Percentiles rank a stretch among this genome's conserved stretches.
phyloP scores from a whole-genome alignment of 2,888 invertebrate genomes.

The Melanostoma scalare region DNA sequence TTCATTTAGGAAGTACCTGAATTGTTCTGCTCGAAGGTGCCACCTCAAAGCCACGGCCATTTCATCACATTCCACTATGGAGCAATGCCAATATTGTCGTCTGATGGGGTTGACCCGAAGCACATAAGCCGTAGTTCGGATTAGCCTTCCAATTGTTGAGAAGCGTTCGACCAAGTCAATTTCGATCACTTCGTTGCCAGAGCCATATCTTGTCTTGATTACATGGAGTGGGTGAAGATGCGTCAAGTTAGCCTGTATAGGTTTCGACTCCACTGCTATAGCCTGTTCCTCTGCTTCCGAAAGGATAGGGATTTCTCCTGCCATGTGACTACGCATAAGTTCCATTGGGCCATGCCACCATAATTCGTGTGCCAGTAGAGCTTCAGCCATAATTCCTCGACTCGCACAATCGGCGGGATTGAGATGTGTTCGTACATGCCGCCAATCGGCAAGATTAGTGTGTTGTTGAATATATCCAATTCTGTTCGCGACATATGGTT shows the following conservation, averaged over 20 bases:
- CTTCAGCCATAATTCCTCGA: background rate
- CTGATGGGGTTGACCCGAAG: slow-evolving; percentile 21
- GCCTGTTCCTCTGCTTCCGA: slow-evolving; percentile 16
- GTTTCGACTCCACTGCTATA: slow-evolving; percentile 11
- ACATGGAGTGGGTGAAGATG: background rate
- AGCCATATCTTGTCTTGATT: slow-evolving; percentile 6
- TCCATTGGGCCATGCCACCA: slow-evolving; percentile 25
- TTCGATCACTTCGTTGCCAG: no score
- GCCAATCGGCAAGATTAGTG: background rate
- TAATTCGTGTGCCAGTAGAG: background rate
- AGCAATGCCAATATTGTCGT: slow-evolving; percentile 15
- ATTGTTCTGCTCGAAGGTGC: background rate
- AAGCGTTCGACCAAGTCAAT: slow-evolving; percentile 14
- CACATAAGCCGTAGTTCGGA: slow-evolving; percentile 27
- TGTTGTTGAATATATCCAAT: slow-evolving; percentile 33
- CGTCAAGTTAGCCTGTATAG: background rate
- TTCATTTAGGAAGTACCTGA: slow-evolving; percentile 20
- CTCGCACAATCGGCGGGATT: background rate
- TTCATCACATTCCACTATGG: slow-evolving; percentile 16
- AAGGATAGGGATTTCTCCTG: background rate
- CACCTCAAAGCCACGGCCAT: no score
- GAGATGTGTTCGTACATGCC: background rate
- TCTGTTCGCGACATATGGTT: slow-evolving; percentile 31
- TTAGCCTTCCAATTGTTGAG: slow-evolving; percentile 3
- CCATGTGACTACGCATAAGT: slow-evolving; percentile 9